These are phyloP conservation scores for Tretioscincus oriximinensis DNA, from an alignment of 2,113 vertebrate species.

Conservation along the genomic window DNA sequence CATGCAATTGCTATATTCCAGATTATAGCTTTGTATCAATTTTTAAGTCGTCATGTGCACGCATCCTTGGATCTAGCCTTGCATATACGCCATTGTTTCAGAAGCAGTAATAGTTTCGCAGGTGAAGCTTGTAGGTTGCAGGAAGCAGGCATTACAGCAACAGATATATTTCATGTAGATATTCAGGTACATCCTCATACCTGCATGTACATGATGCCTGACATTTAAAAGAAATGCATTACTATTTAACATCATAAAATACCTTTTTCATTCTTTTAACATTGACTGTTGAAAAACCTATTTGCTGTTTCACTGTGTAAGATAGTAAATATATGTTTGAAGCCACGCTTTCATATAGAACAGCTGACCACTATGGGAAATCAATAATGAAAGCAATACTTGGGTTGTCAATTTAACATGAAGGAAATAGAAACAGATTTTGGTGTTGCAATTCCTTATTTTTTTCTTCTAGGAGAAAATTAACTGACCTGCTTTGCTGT, in stretches of 20 bases:
- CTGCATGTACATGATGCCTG: background rate
- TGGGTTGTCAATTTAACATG: background rate
- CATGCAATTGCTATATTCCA: too few species aligned
- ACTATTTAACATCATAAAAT: conserved; percentile 14
- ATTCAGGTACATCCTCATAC: conserved; percentile 15
- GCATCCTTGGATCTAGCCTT: too few species aligned
- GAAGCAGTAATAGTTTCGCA: too few species aligned
- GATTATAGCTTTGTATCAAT: too few species aligned
- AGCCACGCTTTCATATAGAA: background rate
- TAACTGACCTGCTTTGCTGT: background rate
- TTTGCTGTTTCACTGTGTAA: background rate
- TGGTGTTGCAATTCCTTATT: background rate
- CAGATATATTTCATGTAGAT: conserved; percentile 37
- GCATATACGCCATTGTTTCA: too few species aligned
- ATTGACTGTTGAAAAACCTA: background rate
- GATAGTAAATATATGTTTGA: background rate
- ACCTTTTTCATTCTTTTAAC: background rate
- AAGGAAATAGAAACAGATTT: background rate
- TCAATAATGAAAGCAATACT: background rate
- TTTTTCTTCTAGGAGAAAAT: background rate
- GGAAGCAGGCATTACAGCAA: background rate
- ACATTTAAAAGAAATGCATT: background rate
- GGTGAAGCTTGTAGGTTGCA: too few species aligned
- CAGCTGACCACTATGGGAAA: background rate
- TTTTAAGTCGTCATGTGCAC: too few species aligned